Evolutionary conservation across 2,113 vertebrate genomes (phyloP), one percentile per base, ranked within the genome.

Genomic region (Miniopterus natalensis): DNA sequence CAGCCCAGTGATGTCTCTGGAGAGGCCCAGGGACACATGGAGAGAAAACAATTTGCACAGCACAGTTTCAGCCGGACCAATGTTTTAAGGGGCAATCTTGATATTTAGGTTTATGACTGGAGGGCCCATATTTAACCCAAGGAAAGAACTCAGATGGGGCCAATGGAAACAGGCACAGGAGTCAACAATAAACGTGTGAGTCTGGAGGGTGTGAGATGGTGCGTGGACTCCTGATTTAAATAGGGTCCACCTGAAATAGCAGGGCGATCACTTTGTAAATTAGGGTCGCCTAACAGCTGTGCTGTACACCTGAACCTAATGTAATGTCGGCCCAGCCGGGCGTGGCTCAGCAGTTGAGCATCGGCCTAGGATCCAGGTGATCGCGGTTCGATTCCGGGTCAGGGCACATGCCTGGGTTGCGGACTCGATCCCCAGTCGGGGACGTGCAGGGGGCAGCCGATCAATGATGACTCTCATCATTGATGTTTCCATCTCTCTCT

Each of bases 1-100:
- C 6, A 6, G 47, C 6, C 0, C 3, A 3, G 8, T 0, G 31
- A 23, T 1, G n/a, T 4, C 49, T n/a, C 68, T 14, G 1, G 8
- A 29, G 89, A 68, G 45, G 65, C 0, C 45, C 70, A 23, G 66
- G 0, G 25, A 36, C 36, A 20, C 4, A 6, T 1, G 31, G 57
- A 7, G 3, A 45, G 9, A 68, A n/a, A 11, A 68, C 13, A 14
- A 13, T 18, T 40, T 3, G 42, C 42, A 27, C 61, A 27, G 8
- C 0, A 1, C 29, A 8, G 21, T 15, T 11, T 65, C 40, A 2
- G 57, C 20, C n/a, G 49, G 47, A 25, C 66, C 2, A 0, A 1
- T 36, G 53, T 14, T 61, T 13, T 1, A 20, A 59, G 1, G 31
- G 71, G 53, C 11, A 1, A 36, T 59, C 6, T 18, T 79, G 57